These are phyloP conservation scores for Pelodiscus sinensis DNA, from an alignment of 2,113 vertebrate species.

Conservation along the genomic window DNA sequence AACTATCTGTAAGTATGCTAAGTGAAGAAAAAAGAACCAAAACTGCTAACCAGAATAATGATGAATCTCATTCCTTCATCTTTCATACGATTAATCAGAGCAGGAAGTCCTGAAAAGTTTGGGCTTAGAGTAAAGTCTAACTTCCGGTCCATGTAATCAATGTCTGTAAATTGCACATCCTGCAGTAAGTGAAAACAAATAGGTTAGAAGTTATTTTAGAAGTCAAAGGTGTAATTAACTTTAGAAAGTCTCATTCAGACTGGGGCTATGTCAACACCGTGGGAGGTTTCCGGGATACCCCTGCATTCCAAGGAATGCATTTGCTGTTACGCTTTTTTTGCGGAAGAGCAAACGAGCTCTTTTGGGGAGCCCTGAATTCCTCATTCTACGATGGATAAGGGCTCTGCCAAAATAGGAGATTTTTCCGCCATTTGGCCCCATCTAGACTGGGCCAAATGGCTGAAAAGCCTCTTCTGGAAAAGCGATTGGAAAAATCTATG, in stretches of 20 bases:
- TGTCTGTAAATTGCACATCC: conserved; percentile 95
- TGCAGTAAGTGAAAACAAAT: conserved; percentile 58
- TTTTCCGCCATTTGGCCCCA: too few relatives aligned
- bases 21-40: not conserved
- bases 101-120: conserved; percentile 80
- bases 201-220: accelerated
- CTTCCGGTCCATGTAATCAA: conserved; percentile 94
- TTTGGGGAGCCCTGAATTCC: too few relatives aligned
- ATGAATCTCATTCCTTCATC: conserved; percentile 89
- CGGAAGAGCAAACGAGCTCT: too few relatives aligned
- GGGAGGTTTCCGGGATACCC: too few relatives aligned
- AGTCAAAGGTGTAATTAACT: not conserved
- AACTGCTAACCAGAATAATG: conserved; percentile 88
- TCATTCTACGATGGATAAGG: too few relatives aligned
- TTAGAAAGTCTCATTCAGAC: not conserved
- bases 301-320: too few relatives aligned
- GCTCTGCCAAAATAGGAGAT: too few relatives aligned
- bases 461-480: too few relatives aligned
- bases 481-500: too few relatives aligned
- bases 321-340: too few relatives aligned
- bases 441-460: too few relatives aligned
- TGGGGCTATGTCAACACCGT: too few relatives aligned
- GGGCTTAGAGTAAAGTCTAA: conserved; percentile 86
- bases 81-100: conserved; percentile 81
- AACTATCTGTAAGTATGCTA: accelerated